phyloP scores from a whole-genome alignment of 2,888 invertebrate genomes.

The Drosophila kuntzei region DNA sequence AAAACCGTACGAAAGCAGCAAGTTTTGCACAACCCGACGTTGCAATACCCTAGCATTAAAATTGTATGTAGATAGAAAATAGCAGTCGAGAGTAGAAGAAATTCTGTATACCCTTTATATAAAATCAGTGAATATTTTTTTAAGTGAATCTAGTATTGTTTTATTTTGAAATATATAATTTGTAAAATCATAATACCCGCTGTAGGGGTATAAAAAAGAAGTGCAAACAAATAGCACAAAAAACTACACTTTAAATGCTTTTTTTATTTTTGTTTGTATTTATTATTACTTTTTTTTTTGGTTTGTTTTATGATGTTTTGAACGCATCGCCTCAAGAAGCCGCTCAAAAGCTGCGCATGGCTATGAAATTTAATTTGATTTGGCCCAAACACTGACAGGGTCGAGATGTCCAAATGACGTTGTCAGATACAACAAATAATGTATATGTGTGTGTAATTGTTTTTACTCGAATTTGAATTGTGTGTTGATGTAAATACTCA shows the following conservation, averaged over 20 bases:
- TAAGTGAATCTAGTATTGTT: too few relatives aligned
- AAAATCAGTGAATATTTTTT: too few relatives aligned
- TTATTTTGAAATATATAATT: too few relatives aligned
- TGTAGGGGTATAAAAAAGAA: background rate
- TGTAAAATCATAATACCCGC: background rate
- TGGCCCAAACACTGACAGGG: slow-evolving; percentile 51
- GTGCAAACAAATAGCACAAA: background rate
- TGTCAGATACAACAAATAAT: slow-evolving; percentile 29
- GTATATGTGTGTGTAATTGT: slow-evolving; percentile 12
- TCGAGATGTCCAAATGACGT: slow-evolving; percentile 50
- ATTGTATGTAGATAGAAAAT: background rate
- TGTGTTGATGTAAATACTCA: slow-evolving; percentile 49
- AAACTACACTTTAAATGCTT: slow-evolving; percentile 33
- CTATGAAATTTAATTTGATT: slow-evolving; percentile 59
- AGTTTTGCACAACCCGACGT: background rate
- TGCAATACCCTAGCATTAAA: slow-evolving; percentile 14
- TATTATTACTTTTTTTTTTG: slow-evolving; percentile 20
- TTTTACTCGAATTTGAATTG: slow-evolving; percentile 12
- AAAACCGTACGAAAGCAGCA: background rate
- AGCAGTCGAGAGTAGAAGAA: too few relatives aligned
- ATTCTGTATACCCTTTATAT: too few relatives aligned
- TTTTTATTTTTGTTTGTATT: slow-evolving; percentile 40
- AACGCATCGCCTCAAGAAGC: slow-evolving; percentile 43
- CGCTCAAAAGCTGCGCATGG: slow-evolving; percentile 41
- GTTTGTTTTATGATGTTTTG: slow-evolving; percentile 38